Conservation (phyloP, 1,140 invertebrate species). For the Aethina tumida region DNA sequence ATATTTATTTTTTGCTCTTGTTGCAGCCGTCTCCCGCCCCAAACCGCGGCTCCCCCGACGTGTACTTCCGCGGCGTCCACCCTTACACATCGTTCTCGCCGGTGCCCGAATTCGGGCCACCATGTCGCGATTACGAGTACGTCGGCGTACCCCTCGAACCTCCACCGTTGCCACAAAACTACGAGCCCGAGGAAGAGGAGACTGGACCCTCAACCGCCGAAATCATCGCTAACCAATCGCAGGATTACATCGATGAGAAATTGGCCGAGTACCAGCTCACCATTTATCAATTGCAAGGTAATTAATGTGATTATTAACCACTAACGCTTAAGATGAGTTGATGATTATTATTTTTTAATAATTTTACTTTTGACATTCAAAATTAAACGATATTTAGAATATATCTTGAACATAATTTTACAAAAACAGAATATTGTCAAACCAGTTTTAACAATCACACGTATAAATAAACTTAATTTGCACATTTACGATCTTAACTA, state of each 20-base stretch:
- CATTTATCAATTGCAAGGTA: slow-evolving; percentile 82
- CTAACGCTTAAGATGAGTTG: too few relatives aligned
- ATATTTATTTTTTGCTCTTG: slow-evolving; percentile 12
- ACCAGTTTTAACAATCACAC: too few relatives aligned
- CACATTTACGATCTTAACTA: too few relatives aligned
- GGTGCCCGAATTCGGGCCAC: slow-evolving; percentile 50
- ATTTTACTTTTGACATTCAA: too few relatives aligned
- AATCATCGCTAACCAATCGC: slow-evolving; percentile 84
- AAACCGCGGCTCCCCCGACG: slow-evolving; percentile 23
- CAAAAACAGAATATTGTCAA: too few relatives aligned
- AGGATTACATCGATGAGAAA: slow-evolving; percentile 90
- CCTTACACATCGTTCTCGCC: slow-evolving; percentile 42
- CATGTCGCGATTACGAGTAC: slow-evolving; percentile 45
- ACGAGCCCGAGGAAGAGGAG: slow-evolving; percentile 46
- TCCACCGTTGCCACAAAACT: slow-evolving; percentile 41
- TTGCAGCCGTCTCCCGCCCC: slow-evolving; percentile 33
- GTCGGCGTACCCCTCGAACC: slow-evolving; percentile 58
- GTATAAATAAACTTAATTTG: too few relatives aligned
- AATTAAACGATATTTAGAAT: too few relatives aligned
- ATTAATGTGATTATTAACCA: too few relatives aligned
- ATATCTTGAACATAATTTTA: too few relatives aligned
- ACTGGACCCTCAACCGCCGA: slow-evolving; percentile 75
- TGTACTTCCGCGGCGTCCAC: slow-evolving; percentile 27
- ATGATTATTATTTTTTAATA: too few relatives aligned
- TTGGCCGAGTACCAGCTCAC: slow-evolving; percentile 87